Conservation (phyloP, 2,113 vertebrate genomes). For the Eptesicus fuscus region DNA sequence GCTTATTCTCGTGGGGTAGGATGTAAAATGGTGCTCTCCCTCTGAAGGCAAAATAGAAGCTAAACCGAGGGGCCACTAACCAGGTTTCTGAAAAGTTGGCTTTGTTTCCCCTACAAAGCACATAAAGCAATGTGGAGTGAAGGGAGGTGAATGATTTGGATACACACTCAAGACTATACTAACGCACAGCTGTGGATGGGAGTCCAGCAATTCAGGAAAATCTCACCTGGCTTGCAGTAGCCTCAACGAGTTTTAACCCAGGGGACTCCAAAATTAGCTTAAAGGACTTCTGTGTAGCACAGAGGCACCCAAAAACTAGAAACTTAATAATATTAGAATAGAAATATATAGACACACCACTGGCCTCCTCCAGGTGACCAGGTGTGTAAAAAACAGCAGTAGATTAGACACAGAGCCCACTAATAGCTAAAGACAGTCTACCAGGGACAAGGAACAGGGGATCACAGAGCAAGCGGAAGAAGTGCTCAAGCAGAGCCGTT, state of each 20-base stretch:
- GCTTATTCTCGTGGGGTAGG: not conserved
- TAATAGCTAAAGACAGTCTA: not conserved
- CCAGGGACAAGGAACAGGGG: not conserved
- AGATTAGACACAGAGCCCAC: not conserved
- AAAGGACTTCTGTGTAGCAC: not conserved
- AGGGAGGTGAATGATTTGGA: not conserved
- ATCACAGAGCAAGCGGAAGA: not conserved
- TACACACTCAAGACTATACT: not conserved
- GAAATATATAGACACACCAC: not conserved
- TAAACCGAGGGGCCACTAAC: not conserved
- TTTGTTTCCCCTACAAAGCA: not conserved
- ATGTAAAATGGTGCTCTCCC: not conserved
- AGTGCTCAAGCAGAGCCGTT: not conserved
- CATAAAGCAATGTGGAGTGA: not conserved
- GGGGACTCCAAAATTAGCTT: not conserved
- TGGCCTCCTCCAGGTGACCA: not conserved
- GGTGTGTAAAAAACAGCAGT: not conserved
- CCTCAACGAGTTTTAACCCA: not conserved
- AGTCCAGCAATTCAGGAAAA: constrained; percentile 7
- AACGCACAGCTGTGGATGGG: not conserved
- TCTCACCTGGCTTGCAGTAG: not conserved
- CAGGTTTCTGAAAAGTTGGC: not conserved
- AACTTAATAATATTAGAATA: not conserved
- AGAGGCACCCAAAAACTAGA: not conserved
- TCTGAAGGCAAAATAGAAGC: constrained; percentile 14